These are phyloP conservation scores for Colius striatus DNA, from an alignment of 2,113 vertebrate species.

Conservation along the genomic window DNA sequence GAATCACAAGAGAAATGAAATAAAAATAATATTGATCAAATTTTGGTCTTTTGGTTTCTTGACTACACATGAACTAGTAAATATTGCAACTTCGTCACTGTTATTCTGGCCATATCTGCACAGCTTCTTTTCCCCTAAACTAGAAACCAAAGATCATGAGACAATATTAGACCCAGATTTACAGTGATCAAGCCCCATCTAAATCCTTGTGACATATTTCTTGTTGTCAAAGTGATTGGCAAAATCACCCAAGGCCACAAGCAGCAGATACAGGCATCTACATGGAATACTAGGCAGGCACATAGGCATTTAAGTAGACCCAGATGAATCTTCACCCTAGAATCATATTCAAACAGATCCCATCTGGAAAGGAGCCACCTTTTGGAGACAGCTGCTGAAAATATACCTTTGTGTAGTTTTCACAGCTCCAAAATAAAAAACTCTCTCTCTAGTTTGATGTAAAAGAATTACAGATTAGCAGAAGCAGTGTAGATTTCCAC, in stretches of 20 bases:
- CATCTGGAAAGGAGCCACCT: background rate
- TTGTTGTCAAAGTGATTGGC: background rate
- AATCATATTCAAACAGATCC: background rate
- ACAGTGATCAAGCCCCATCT: background rate
- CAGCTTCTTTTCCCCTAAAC: background rate
- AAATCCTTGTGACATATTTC: background rate
- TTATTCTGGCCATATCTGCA: background rate
- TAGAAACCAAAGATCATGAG: background rate
- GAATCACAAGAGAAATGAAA: background rate
- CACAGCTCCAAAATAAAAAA: background rate
- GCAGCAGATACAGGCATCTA: fast-evolving
- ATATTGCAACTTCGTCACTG: background rate
- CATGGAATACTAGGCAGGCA: background rate
- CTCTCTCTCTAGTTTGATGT: background rate
- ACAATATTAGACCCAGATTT: background rate
- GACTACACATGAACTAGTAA: background rate
- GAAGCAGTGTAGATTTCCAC: background rate
- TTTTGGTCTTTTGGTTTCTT: background rate
- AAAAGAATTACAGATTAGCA: background rate
- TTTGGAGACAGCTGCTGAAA: background rate
- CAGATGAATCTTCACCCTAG: background rate
- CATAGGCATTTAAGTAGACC: background rate
- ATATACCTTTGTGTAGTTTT: background rate
- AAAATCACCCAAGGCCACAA: background rate
- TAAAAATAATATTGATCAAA: background rate